Evolutionary conservation across 2,888 invertebrate species (phyloP).

Genomic region (Vandiemenella viatica): DNA sequence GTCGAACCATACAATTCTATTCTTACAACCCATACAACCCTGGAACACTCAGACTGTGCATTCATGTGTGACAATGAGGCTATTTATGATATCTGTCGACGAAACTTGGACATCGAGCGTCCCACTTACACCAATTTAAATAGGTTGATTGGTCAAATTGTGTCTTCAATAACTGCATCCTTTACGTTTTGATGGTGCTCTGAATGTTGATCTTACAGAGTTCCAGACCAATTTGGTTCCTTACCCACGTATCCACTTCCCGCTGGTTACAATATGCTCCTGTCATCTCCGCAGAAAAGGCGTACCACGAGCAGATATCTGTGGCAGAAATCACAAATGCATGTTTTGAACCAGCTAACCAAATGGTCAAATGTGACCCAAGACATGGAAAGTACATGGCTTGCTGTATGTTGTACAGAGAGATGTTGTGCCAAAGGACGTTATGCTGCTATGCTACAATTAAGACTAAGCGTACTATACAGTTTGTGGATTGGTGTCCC

Average conservation of each 20-base stretch:
- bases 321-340: constrained; percentile 72
- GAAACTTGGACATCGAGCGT: constrained; percentile 52
- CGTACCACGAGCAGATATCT: constrained; percentile 58
- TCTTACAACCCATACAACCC: constrained; percentile 77
- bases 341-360: constrained; percentile 77
- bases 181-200: constrained; percentile 34
- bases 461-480: constrained; percentile 58
- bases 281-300: constrained; percentile 49
- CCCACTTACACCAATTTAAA: neutral
- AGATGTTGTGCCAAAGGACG: constrained; percentile 80
- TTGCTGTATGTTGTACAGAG: constrained; percentile 70
- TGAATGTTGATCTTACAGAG: constrained; percentile 37
- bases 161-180: constrained; percentile 28
- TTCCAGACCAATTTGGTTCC: constrained; percentile 34
- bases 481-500: constrained; percentile 92
- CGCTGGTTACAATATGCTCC: constrained; percentile 22
- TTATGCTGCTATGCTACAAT: constrained; percentile 68
- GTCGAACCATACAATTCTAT: constrained; percentile 90
- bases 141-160: constrained; percentile 30
- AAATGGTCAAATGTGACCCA: constrained; percentile 83
- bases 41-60: constrained; percentile 80
- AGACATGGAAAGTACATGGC: constrained; percentile 79
- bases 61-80: constrained; percentile 36
- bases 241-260: constrained; percentile 38
- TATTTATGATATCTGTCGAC: constrained; percentile 82